Evolutionary conservation across 2,797 vertebrate species (phyloP).

Genomic region (Hydrophis major): DNA sequence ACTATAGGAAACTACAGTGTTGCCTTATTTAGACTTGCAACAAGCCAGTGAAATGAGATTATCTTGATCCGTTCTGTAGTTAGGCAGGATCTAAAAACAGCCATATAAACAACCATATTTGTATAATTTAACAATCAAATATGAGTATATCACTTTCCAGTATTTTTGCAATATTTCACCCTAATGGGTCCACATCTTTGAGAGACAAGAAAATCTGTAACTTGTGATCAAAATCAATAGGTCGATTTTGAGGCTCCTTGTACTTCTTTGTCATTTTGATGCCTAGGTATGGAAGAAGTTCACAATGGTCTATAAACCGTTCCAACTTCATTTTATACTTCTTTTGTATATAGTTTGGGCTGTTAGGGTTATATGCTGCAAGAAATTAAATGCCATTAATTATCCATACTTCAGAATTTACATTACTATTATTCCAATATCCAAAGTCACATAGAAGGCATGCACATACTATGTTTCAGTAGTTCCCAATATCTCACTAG

Average conservation of each 20-base stretch:
- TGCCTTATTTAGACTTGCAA: not conserved
- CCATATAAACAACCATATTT: not conserved
- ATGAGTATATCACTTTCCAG: not conserved
- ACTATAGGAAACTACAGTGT: not conserved
- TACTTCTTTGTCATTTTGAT: slow-evolving; percentile 77
- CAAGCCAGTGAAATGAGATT: not conserved
- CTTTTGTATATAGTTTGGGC: slow-evolving; percentile 71
- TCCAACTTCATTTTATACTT: slow-evolving; percentile 84
- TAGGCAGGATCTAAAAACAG: not conserved
- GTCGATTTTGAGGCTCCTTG: slow-evolving; percentile 72
- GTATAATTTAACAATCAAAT: not conserved
- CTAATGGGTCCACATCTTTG: slow-evolving; percentile 58
- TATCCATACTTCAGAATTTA: not conserved
- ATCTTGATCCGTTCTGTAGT: not conserved
- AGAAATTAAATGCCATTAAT: slow-evolving; percentile 18
- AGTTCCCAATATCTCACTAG: not conserved
- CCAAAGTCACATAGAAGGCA: accelerated
- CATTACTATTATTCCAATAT: not conserved
- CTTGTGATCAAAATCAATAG: slow-evolving; percentile 80
- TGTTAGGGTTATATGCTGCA: slow-evolving; percentile 84
- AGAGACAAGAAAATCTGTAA: slow-evolving; percentile 81
- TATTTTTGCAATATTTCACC: not conserved
- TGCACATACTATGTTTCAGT: not conserved
- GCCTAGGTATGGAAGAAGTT: slow-evolving; percentile 84
- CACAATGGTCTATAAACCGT: slow-evolving; percentile 82